These are phyloP conservation scores for Grammatotria lemairii DNA, from an alignment of 2,113 vertebrate genomes.

Conservation along the genomic window DNA sequence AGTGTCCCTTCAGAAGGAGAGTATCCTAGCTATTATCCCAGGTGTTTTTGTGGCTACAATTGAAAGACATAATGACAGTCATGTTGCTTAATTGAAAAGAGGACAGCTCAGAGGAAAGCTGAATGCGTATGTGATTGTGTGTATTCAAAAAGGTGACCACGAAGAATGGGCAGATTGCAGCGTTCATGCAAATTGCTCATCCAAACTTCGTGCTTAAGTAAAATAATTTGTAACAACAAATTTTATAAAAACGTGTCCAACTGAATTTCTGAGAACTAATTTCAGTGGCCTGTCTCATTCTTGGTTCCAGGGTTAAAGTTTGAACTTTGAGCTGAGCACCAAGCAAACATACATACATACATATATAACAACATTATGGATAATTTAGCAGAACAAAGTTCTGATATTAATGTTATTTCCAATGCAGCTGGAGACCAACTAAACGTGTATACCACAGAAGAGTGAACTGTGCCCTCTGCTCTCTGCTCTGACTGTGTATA, in stretches of 20 bases:
- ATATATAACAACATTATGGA: not conserved
- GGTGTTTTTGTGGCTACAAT: not conserved
- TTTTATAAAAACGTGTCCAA: not conserved
- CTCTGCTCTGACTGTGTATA: not conserved
- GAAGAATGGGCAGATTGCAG: not conserved
- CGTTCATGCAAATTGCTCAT: not conserved
- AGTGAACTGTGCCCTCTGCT: not conserved
- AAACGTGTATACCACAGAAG: not conserved
- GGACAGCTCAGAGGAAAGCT: not conserved
- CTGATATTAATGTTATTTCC: not conserved
- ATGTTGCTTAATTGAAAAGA: not conserved
- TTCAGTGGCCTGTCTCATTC: not conserved
- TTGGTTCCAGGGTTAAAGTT: not conserved
- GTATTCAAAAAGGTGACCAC: not conserved
- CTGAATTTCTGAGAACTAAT: not conserved
- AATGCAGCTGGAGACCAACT: not conserved
- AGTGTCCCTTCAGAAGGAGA: not conserved
- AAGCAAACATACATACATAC: not conserved
- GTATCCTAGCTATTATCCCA: not conserved
- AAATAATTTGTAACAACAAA: not conserved
- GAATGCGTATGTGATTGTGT: not conserved
- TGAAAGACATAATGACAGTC: not conserved
- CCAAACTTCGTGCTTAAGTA: not conserved
- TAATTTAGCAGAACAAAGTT: not conserved
- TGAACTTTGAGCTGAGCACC: not conserved